Percentiles rank a stretch among this genome's conserved stretches.
Conservation (phyloP, 2,888 invertebrate species). For the Drosophila imparisetae region DNA sequence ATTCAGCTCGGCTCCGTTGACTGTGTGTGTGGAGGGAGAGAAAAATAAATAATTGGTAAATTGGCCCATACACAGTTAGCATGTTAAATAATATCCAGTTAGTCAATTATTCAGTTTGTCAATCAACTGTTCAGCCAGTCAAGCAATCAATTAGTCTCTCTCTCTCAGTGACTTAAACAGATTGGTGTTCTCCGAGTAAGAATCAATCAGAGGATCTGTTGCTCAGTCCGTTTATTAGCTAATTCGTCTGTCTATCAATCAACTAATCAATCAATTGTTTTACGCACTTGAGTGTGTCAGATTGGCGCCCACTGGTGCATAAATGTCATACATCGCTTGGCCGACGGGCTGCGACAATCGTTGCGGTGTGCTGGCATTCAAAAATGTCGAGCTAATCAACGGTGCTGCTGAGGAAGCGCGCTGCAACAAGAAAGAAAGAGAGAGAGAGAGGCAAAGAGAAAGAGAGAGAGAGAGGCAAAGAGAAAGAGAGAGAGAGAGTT, state of each 20-base stretch:
- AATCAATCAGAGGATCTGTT: background rate
- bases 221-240: background rate
- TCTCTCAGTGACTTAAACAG: background rate
- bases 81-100: background rate
- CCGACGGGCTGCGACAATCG: conserved; percentile 45
- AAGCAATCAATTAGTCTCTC: background rate
- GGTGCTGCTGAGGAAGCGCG: conserved; percentile 50
- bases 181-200: background rate
- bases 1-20: conserved; percentile 84
- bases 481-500: background rate
- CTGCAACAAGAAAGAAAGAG: conserved; percentile 17
- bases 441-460: background rate
- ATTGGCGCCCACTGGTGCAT: conserved; percentile 61
- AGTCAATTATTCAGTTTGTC: background rate
- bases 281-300: conserved; percentile 78
- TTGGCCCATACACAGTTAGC: background rate
- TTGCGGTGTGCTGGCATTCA: conserved; percentile 83
- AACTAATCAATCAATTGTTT: background rate
- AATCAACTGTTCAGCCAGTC: background rate
- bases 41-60: background rate
- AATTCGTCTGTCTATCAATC: background rate
- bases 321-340: conserved; percentile 43
- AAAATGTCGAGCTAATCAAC: conserved; percentile 66
- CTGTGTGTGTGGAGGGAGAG: conserved; percentile 51
- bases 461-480: background rate